phyloP scores from a whole-genome alignment of 2,113 vertebrate species.

The Oryctolagus cuniculus region mOryCun1.1 NC_091445.1:96535501-96536000 shows the following conservation, averaged over 20 bases:
- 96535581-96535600: neutral
- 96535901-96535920: neutral
- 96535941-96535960: neutral
- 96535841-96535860: fast-evolving
- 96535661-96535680: neutral
- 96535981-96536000: neutral
- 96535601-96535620: neutral
- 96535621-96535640: neutral
- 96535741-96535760: neutral
- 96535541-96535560: neutral
- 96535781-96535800: neutral
- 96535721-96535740: fast-evolving
- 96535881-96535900: fast-evolving
- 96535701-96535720: no score
- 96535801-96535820: neutral
- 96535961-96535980: neutral
- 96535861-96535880: fast-evolving
- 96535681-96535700: neutral
- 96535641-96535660: neutral
- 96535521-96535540: neutral
- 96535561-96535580: neutral
- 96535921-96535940: no score
- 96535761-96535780: neutral
- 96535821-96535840: fast-evolving
- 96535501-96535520: neutral